Percentiles rank a stretch among this genome's conserved stretches.
Conservation (phyloP, 1,140 invertebrate genomes). For the Gyrodactylus salaris region DNA sequence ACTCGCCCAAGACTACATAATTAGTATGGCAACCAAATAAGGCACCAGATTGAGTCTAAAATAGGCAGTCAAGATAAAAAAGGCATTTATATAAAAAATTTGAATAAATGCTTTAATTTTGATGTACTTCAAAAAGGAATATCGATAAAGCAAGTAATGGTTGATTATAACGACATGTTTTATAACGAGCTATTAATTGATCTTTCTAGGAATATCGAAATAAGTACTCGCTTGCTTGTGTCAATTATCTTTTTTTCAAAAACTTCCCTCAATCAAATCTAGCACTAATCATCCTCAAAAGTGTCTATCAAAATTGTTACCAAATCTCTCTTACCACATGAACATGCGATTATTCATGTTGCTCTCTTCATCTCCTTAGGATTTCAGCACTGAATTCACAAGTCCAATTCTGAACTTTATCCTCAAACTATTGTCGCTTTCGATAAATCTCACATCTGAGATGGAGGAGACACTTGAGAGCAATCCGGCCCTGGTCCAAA, state of each 20-base stretch:
- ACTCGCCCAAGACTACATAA: too few relatives aligned
- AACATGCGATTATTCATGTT: not conserved
- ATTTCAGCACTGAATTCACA: not conserved
- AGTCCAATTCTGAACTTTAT: not conserved
- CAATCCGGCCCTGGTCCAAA: not conserved
- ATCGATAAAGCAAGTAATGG: too few relatives aligned
- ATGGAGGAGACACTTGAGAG: not conserved
- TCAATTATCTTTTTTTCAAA: not conserved
- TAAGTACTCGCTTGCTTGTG: not conserved
- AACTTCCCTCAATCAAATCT: not conserved
- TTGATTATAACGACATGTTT: too few relatives aligned
- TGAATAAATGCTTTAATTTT: too few relatives aligned
- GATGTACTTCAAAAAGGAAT: too few relatives aligned
- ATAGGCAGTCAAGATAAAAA: too few relatives aligned
- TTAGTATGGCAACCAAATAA: too few relatives aligned
- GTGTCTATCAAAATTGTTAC: not conserved
- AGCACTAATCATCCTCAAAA: not conserved
- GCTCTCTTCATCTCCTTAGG: not conserved
- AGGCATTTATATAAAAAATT: too few relatives aligned
- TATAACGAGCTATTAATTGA: too few relatives aligned
- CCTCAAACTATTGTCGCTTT: not conserved
- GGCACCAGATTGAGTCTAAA: too few relatives aligned
- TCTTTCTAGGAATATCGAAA: not conserved
- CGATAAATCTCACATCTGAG: not conserved
- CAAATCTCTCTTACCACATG: not conserved